Evolutionary conservation across 1,140 invertebrate species (phyloP).

Genomic region (Coenobita brevimanus): DNA sequence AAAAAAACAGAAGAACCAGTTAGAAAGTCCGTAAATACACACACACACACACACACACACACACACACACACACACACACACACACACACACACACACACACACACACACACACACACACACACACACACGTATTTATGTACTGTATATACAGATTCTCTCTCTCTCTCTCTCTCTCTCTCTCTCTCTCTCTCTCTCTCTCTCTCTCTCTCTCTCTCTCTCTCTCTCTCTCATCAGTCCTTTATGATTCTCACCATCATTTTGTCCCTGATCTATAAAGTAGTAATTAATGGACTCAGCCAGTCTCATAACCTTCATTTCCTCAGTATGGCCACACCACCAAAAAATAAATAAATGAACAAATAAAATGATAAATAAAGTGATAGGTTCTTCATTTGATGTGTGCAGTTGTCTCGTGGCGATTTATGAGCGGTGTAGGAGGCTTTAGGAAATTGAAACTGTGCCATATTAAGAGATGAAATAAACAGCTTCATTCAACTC

Average conservation of each 20-base stretch:
- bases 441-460: too few species aligned
- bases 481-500: too few species aligned
- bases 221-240: not conserved
- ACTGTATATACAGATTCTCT: not conserved
- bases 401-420: too few species aligned
- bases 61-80: not conserved
- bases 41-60: not conserved
- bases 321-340: too few species aligned
- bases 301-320: not conserved
- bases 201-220: not conserved
- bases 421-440: too few species aligned
- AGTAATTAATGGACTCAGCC: not conserved
- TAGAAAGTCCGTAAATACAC: not conserved
- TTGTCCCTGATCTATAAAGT: not conserved
- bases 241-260: not conserved
- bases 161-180: not conserved
- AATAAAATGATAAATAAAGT: too few species aligned
- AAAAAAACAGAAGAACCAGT: too few species aligned
- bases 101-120: too few species aligned
- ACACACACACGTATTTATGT: not conserved
- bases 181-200: not conserved
- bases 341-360: too few species aligned
- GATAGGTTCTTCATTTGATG: too few species aligned
- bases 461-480: too few species aligned
- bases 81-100: too few species aligned